Evolutionary conservation across 2,113 vertebrate species (phyloP).

Genomic region (Aepyceros melampus): DNA sequence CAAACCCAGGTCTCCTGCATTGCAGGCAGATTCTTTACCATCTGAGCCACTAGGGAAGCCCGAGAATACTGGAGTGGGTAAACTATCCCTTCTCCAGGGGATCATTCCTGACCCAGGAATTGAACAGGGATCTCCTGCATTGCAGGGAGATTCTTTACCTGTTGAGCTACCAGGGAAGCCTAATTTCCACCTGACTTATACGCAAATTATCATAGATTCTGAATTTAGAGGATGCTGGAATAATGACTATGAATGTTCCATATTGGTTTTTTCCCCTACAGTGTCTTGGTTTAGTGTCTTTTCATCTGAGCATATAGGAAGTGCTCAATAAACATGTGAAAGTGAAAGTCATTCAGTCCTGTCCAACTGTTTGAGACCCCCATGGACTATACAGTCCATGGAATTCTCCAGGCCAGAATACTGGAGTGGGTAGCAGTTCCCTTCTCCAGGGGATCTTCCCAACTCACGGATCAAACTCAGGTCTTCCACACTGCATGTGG

Average conservation of each 20-base stretch:
- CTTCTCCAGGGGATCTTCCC: background rate
- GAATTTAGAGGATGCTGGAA: background rate
- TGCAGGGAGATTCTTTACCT: background rate
- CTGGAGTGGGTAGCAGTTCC: background rate
- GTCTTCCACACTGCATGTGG: background rate
- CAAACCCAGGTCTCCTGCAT: background rate
- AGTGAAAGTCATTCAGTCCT: background rate
- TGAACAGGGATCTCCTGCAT: background rate
- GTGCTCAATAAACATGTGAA: background rate
- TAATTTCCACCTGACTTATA: background rate
- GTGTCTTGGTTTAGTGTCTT: background rate
- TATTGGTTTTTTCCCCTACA: accelerated
- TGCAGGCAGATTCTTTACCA: background rate
- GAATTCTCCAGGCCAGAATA: background rate
- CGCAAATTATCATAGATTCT: background rate
- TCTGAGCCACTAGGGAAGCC: background rate
- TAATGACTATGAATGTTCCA: background rate
- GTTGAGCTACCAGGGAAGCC: background rate
- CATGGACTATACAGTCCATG: background rate
- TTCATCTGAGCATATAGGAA: background rate
- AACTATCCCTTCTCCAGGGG: background rate
- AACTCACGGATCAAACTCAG: background rate
- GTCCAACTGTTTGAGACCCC: background rate
- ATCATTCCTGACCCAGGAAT: background rate
- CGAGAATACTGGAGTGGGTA: background rate